Evolutionary conservation across 2,113 vertebrate genomes (phyloP), one percentile per base, ranked within the genome.

Genomic region (Axis porcinus): DNA sequence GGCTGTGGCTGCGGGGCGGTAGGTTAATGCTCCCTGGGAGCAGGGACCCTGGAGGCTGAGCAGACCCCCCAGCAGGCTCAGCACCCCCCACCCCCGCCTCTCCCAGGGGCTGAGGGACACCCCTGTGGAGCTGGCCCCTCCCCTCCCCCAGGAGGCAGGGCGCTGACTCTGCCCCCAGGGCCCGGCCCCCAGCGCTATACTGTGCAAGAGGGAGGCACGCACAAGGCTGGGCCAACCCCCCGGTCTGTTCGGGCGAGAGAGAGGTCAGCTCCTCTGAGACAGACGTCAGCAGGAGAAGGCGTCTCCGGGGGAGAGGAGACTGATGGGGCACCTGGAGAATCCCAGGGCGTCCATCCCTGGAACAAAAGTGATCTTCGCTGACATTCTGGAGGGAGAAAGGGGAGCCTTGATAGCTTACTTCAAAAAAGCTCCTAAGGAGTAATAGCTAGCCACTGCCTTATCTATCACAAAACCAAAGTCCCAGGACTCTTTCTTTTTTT

Each of bases 81-180:
- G 43, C 43, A 3, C 9, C 36, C 40, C 88, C 6, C 2, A 2
- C 21, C 30, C 84, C 14, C 2, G 2, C 21, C 27, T 30, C 58
- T 79, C 58, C 57, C 2, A 7, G 36, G 28, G 28, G 12, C 30
- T 4, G 4, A 21, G 3, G 28, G 45, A 19, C 45, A 28, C 9
- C 27, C 0, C 13, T 7, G n/a, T 16, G 27, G 25, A 78, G 52
- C 9, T 0, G 0, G 0, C 45, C 7, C 3, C 4, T 3, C 25
- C 15, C 27, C 16, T 12, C 21, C 40, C 78, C 27, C 19, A 33
- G 57, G 33, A 21, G 43, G 0, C 47, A 14, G 47, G 13, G 47
- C 12, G 47, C 12, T 50, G 47, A 13, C 47, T 50, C 47, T 50
- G 47, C 47, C 47, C 47, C 43, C 74, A 13, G 10, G 14, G 2